phyloP scores from a whole-genome alignment of 2,113 vertebrate species.

The Piprites chloris region DNA sequence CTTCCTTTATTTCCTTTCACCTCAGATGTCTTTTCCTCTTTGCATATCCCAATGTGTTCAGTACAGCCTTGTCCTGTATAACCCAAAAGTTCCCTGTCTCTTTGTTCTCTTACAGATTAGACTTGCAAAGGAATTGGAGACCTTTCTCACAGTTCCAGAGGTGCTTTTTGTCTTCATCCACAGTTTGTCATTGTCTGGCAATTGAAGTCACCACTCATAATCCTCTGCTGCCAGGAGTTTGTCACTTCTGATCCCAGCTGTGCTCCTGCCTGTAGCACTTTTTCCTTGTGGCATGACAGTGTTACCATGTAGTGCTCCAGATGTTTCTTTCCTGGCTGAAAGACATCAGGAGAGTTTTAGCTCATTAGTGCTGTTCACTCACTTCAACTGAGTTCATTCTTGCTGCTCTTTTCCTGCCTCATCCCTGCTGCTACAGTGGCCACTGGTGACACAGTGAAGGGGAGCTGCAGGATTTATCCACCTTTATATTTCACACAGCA shows the following conservation, averaged over 20 bases:
- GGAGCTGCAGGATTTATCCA: not conserved
- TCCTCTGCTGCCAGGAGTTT: not conserved
- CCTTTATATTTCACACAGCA: not conserved
- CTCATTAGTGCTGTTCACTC: not conserved
- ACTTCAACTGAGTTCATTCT: not conserved
- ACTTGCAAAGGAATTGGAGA: not conserved
- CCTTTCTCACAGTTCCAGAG: not conserved
- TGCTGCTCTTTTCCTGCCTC: not conserved
- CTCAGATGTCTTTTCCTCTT: not conserved
- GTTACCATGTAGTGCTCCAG: fast-evolving
- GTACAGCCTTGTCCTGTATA: not conserved
- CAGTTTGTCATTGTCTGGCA: not conserved
- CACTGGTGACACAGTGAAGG: not conserved
- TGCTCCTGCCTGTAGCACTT: not conserved
- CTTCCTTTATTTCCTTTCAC: constrained; percentile 14
- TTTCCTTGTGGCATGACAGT: not conserved
- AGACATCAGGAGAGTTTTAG: not conserved
- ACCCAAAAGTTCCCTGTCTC: not conserved
- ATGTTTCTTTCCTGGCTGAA: not conserved
- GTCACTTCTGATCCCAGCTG: not conserved
- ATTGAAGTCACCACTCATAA: not conserved
- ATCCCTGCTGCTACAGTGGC: not conserved
- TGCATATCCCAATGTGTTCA: not conserved
- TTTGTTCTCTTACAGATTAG: not conserved
- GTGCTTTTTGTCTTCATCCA: not conserved